These are phyloP conservation scores for Patella caerulea DNA, from an alignment of 2,888 invertebrate genomes.

Conservation along the genomic window DNA sequence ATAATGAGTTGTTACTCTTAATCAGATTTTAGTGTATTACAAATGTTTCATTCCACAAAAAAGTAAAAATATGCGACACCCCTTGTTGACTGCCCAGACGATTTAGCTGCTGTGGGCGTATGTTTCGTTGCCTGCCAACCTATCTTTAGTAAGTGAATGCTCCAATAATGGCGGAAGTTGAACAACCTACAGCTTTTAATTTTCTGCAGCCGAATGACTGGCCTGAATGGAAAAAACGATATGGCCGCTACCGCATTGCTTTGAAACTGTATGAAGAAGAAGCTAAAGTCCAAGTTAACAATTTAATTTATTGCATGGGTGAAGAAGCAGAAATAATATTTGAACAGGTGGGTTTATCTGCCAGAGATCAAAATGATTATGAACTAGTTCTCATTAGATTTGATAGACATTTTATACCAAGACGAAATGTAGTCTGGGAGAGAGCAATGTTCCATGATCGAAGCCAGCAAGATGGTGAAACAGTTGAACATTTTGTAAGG, in stretches of 20 bases:
- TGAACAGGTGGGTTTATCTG: background rate
- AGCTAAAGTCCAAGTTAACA: background rate
- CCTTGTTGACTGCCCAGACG: no score
- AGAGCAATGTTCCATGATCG: slow-evolving; percentile 33
- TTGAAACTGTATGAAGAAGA: background rate
- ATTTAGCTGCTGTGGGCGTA: no score
- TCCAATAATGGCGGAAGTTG: background rate
- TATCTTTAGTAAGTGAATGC: no score
- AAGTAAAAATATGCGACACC: no score
- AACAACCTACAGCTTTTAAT: background rate
- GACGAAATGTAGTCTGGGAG: slow-evolving; percentile 33
- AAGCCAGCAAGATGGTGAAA: slow-evolving; percentile 28
- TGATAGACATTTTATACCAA: slow-evolving; percentile 32
- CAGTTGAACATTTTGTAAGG: slow-evolving; percentile 31
- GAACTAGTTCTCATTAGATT: slow-evolving; percentile 25
- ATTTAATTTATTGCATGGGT: background rate
- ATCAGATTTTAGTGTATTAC: no score
- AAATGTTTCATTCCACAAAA: no score
- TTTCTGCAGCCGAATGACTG: background rate
- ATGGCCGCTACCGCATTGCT: background rate
- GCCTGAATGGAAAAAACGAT: background rate
- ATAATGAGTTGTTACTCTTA: no score
- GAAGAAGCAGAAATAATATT: background rate
- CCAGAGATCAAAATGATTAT: background rate
- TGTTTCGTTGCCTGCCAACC: no score